phyloP scores from a whole-genome alignment of 1,140 invertebrate genomes.

The Portunus trituberculatus region DNA sequence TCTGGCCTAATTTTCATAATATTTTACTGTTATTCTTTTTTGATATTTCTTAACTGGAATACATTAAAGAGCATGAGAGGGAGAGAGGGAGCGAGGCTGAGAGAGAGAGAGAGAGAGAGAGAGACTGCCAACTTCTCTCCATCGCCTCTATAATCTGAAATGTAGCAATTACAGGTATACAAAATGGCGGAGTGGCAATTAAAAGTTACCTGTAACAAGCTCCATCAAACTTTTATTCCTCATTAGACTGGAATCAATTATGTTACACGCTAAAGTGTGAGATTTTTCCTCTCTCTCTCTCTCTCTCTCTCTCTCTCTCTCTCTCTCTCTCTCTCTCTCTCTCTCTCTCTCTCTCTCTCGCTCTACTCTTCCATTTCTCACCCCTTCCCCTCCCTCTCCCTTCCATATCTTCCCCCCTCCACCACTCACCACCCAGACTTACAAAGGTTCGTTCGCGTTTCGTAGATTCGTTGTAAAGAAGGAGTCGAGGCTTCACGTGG shows the following conservation, averaged over 20 bases:
- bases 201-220: constrained; percentile 73
- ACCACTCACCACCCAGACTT: too few relatives aligned
- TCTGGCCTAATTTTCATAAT: constrained; percentile 49
- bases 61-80: neutral
- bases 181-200: constrained; percentile 66
- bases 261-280: constrained; percentile 66
- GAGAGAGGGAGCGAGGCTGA: constrained; percentile 13
- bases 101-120: constrained; percentile 25
- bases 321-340: constrained; percentile 53
- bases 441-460: too few relatives aligned
- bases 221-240: constrained; percentile 69
- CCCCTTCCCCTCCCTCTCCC: neutral
- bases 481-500: too few relatives aligned
- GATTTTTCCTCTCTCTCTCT: constrained; percentile 40
- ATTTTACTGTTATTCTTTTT: constrained; percentile 43
- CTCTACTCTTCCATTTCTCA: neutral
- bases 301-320: constrained; percentile 8
- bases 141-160: constrained; percentile 63
- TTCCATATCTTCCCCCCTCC: too few relatives aligned
- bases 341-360: constrained; percentile 62
- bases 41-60: neutral
- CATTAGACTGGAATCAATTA: constrained; percentile 72
- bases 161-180: constrained; percentile 71
- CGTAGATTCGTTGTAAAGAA: too few relatives aligned
- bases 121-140: constrained; percentile 32